Evolutionary conservation across 2,797 vertebrate genomes (phyloP).

Genomic region (Platyrinchus mystaceus): DNA sequence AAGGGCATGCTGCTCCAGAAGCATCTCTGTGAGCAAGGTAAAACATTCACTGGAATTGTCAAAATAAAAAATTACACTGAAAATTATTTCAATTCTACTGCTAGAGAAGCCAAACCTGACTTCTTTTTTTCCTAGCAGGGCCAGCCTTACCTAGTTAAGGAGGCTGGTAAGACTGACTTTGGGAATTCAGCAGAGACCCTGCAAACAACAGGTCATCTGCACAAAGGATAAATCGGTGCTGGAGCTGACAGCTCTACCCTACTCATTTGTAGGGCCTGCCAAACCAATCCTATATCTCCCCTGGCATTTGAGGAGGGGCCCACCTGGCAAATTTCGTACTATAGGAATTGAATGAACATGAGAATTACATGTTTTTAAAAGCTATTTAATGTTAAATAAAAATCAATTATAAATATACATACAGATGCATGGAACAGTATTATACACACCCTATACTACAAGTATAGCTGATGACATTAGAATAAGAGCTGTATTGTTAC

Average conservation of each 20-base stretch:
- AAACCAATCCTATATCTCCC: background rate
- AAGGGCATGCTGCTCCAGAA: background rate
- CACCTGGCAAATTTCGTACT: background rate
- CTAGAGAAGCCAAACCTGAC: background rate
- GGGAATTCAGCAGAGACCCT: background rate
- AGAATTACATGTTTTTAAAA: background rate
- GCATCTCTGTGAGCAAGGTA: background rate
- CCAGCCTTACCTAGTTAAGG: background rate
- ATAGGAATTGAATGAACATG: background rate
- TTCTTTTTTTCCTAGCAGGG: background rate
- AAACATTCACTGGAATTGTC: background rate
- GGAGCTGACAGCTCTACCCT: background rate
- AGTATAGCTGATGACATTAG: background rate
- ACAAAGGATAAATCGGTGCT: background rate
- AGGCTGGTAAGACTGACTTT: background rate
- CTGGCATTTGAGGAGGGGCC: background rate
- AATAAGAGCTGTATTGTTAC: background rate
- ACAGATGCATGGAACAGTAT: background rate
- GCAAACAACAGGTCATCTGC: background rate
- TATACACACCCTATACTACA: background rate
- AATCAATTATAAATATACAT: background rate
- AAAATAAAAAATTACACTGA: background rate
- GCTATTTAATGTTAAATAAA: background rate
- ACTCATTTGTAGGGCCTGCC: background rate
- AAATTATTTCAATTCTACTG: background rate